Conservation (phyloP, 2,797 vertebrate species). For the Petrocephalus schoutedeni region DNA sequence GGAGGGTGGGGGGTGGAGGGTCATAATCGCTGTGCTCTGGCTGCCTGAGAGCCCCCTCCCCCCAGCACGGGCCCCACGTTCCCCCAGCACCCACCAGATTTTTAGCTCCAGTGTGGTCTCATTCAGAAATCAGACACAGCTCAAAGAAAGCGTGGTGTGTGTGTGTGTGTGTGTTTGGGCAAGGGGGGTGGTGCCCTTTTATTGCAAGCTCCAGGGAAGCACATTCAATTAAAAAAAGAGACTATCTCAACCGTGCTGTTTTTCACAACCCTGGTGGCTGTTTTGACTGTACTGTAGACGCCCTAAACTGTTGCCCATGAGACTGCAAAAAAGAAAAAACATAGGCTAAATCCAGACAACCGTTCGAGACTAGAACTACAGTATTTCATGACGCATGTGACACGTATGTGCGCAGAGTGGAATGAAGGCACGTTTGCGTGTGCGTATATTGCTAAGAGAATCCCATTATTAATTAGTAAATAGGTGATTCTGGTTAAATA, state of each 20-base stretch:
- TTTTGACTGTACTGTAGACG: neutral
- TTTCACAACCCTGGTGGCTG: neutral
- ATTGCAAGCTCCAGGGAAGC: slow-evolving; percentile 24
- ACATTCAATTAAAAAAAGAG: slow-evolving; percentile 38
- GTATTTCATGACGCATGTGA: neutral
- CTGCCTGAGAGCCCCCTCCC: neutral
- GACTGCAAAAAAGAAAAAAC: neutral
- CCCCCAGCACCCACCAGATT: neutral
- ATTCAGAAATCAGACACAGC: slow-evolving; percentile 6
- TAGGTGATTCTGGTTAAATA: slow-evolving; percentile 23
- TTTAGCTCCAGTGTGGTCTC: neutral
- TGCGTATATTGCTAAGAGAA: slow-evolving; percentile 24
- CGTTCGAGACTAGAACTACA: neutral
- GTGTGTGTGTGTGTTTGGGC: neutral
- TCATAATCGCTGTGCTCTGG: neutral
- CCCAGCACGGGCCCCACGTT: neutral
- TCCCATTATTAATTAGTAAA: slow-evolving; percentile 25
- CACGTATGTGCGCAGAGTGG: neutral
- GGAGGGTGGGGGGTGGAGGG: neutral
- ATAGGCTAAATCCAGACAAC: neutral
- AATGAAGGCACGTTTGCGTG: neutral
- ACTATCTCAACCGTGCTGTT: slow-evolving; percentile 17
- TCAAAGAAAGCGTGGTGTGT: neutral
- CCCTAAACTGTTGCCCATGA: neutral
- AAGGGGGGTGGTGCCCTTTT: neutral